Conservation (phyloP, 2,888 invertebrate species). For the Apantesis nais region DNA sequence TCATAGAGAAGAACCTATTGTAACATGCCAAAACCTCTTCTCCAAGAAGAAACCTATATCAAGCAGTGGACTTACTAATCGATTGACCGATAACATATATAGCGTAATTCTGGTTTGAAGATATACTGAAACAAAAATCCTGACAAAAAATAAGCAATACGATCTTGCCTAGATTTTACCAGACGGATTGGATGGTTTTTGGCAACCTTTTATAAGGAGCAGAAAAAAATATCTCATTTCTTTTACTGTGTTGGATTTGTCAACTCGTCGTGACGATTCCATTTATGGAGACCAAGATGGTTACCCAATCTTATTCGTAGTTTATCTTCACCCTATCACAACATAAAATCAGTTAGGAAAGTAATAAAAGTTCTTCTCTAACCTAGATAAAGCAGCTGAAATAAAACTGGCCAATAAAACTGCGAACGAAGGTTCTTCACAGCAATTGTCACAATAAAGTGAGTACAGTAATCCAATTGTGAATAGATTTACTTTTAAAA, state of each 20-base stretch:
- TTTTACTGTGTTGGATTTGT: constrained; percentile 1
- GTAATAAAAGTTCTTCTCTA: constrained; percentile 21
- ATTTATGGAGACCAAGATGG: constrained; percentile 8
- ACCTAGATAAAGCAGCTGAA: constrained; percentile 23
- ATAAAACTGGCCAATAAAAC: constrained; percentile 22
- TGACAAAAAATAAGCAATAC: neutral
- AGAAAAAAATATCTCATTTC: neutral
- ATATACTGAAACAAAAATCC: neutral
- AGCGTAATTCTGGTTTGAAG: neutral
- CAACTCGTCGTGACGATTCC: constrained; percentile 4
- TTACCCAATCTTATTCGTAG: constrained; percentile 15
- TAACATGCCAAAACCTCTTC: too few relatives aligned
- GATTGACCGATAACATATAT: too few relatives aligned
- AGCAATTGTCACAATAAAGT: neutral
- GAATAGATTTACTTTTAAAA: neutral
- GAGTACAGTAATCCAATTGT: constrained; percentile 7
- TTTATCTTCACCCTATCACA: constrained; percentile 19
- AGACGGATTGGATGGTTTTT: neutral
- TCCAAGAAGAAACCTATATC: too few relatives aligned
- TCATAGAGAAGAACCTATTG: too few relatives aligned
- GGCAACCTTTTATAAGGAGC: constrained; percentile 9
- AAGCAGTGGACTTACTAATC: too few relatives aligned
- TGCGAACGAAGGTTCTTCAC: constrained; percentile 13
- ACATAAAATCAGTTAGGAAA: constrained; percentile 23
- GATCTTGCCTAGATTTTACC: neutral